Percentiles rank a stretch among this genome's conserved stretches.
phyloP scores from a whole-genome alignment of 2,888 invertebrate species.

The Pollenia amentaria region DNA sequence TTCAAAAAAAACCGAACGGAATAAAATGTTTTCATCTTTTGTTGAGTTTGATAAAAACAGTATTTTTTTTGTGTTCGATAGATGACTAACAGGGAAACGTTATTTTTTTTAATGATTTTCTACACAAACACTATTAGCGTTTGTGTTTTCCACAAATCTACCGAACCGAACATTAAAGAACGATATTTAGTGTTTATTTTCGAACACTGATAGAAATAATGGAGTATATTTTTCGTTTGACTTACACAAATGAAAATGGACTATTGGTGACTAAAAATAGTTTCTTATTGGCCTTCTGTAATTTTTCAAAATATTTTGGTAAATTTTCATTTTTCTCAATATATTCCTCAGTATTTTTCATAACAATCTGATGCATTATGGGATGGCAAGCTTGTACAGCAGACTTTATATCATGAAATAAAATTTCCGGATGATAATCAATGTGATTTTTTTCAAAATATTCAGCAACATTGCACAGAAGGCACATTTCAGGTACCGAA shows the following conservation, averaged over 20 bases:
- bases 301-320: slow-evolving; percentile 90
- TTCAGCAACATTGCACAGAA: slow-evolving; percentile 96
- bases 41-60: too few relatives aligned
- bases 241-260: slow-evolving; percentile 97
- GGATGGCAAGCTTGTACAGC: slow-evolving; percentile 95
- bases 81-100: too few relatives aligned
- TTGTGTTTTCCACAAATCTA: too few relatives aligned
- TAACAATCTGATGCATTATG: slow-evolving; percentile 95
- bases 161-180: too few relatives aligned
- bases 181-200: too few relatives aligned
- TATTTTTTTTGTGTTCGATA: too few relatives aligned
- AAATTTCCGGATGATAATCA: slow-evolving; percentile 97
- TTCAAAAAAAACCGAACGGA: too few relatives aligned
- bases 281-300: slow-evolving; percentile 91
- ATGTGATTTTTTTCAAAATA: slow-evolving; percentile 95
- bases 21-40: too few relatives aligned
- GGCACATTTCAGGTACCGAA: slow-evolving; percentile 97
- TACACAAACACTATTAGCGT: too few relatives aligned
- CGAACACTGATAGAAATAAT: too few relatives aligned
- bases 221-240: slow-evolving; percentile 73
- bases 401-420: slow-evolving; percentile 96
- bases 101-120: too few relatives aligned
- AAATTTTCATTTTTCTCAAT: slow-evolving; percentile 91
- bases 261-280: slow-evolving; percentile 98
- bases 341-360: slow-evolving; percentile 91